phyloP scores from a whole-genome alignment of 2,113 vertebrate genomes.

The Deroptyus accipitrinus region DNA sequence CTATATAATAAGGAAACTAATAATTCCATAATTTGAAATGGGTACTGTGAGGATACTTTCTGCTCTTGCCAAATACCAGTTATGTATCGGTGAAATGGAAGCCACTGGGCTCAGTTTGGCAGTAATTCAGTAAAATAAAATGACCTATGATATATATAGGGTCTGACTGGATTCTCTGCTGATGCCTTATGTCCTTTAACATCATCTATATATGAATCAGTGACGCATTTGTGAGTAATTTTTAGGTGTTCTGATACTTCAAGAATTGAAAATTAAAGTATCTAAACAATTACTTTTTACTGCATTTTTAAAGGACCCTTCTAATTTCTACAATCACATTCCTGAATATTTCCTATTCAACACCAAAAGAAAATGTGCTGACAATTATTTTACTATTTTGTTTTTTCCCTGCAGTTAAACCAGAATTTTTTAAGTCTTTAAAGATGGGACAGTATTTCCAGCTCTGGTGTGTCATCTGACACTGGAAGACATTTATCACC shows the following conservation, averaged over 20 bases:
- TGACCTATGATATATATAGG: neutral
- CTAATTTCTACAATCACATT: neutral
- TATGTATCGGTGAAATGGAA: conserved; percentile 38
- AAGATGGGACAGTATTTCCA: neutral
- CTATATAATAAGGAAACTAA: conserved; percentile 55
- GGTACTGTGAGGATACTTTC: conserved; percentile 42
- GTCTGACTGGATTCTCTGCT: neutral
- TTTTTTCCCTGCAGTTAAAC: neutral
- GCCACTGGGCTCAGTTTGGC: conserved; percentile 9
- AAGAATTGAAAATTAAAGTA: neutral
- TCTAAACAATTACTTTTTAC: neutral
- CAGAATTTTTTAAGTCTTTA: neutral
- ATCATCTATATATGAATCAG: neutral
- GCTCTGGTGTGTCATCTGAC: neutral
- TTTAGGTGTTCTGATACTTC: neutral
- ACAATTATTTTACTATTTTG: neutral
- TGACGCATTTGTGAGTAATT: neutral
- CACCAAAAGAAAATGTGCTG: neutral
- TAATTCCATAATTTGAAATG: conserved; percentile 58
- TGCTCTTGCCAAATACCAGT: conserved; percentile 40
- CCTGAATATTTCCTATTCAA: neutral
- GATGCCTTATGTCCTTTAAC: neutral
- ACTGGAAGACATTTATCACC: neutral
- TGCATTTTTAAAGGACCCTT: neutral
- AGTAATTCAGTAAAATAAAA: conserved; percentile 44